Percentiles rank a stretch among this genome's conserved stretches.
Conservation (phyloP, 2,113 vertebrate species). For the Delphinapterus leucas region DNA sequence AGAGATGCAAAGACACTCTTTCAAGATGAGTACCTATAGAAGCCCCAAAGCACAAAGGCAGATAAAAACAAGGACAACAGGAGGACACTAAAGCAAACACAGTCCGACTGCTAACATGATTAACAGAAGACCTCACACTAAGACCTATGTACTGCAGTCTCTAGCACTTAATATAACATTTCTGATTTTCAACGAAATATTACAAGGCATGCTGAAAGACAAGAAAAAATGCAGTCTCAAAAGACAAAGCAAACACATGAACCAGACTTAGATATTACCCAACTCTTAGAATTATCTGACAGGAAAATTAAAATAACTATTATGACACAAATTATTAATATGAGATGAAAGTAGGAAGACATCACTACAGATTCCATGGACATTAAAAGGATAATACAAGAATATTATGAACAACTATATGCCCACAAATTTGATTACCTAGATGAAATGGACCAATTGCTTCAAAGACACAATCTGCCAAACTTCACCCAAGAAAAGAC, state of each 20-base stretch:
- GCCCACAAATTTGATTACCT: neutral
- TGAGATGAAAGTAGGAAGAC: neutral
- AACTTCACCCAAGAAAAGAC: neutral
- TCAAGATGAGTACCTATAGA: neutral
- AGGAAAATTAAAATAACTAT: neutral
- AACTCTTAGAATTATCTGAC: neutral
- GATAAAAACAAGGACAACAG: neutral
- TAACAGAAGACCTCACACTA: neutral
- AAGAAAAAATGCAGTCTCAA: neutral
- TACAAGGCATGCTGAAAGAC: neutral
- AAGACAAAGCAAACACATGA: neutral
- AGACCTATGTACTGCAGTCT: neutral
- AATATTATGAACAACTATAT: neutral
- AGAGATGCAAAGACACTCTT: neutral
- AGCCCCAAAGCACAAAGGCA: neutral
- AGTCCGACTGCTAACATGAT: neutral
- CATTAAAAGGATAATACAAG: neutral
- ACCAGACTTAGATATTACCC: neutral
- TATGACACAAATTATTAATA: neutral
- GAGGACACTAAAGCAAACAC: neutral
- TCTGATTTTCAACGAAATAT: neutral
- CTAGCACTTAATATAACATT: neutral
- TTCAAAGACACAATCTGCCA: neutral
- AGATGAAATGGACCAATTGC: neutral
- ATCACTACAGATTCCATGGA: neutral